Percentiles rank a stretch among this genome's conserved stretches.
Conservation (phyloP, 2,888 invertebrate species). For the Aleiodes alternator region DNA sequence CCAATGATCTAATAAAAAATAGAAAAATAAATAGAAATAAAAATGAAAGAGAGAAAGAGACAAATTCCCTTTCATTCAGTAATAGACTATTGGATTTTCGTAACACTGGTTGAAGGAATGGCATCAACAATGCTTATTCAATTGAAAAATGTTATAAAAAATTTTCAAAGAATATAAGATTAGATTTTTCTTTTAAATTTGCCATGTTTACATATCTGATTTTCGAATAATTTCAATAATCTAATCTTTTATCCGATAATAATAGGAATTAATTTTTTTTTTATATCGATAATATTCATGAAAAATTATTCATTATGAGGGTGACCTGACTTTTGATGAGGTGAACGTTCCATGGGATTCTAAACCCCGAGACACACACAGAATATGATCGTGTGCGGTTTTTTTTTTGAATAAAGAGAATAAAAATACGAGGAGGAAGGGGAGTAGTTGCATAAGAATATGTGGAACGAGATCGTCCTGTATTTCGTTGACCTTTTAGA, state of each 20-base stretch:
- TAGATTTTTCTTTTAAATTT: not conserved
- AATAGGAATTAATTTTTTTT: too few relatives aligned
- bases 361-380: not conserved
- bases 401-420: not conserved
- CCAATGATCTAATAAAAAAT: conserved; percentile 21
- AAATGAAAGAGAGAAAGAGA: not conserved
- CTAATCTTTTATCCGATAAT: too few relatives aligned
- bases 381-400: conserved; percentile 1
- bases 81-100: conserved; percentile 19
- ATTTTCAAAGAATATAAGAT: not conserved
- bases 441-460: conserved; percentile 21
- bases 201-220: too few relatives aligned
- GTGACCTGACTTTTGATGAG: conserved; percentile 2
- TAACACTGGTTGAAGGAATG: conserved; percentile 22
- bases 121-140: not conserved
- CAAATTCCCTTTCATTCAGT: conserved; percentile 14
- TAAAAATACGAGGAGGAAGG: conserved; percentile 13
- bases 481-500: conserved; percentile 31
- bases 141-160: not conserved
- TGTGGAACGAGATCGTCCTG: conserved; percentile 29
- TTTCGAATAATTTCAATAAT: too few relatives aligned
- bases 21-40: not conserved
- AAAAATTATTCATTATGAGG: conserved; percentile 2
- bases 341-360: too few relatives aligned
- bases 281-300: too few relatives aligned